Percentiles rank a stretch among this genome's conserved stretches.
These are phyloP conservation scores for Garrulus glandarius DNA, from an alignment of 2,797 vertebrate genomes.

Conservation along the genomic window DNA sequence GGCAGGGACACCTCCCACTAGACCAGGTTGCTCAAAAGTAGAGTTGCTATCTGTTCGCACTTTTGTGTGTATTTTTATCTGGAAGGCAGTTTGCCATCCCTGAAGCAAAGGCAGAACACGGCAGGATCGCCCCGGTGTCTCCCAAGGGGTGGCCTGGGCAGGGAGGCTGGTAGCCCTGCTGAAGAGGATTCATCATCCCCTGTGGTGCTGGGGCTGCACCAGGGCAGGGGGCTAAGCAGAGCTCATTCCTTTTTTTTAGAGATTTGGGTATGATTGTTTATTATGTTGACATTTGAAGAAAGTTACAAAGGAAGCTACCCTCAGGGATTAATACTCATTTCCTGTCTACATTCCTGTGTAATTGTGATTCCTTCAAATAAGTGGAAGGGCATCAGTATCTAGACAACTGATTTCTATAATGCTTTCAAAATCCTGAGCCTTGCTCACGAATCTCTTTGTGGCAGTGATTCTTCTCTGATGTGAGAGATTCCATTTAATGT, in stretches of 20 bases:
- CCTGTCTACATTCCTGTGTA: background rate
- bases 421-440: background rate
- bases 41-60: rapidly evolving
- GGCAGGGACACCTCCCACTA: background rate
- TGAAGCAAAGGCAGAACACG: background rate
- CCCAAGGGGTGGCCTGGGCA: background rate
- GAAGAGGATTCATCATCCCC: background rate
- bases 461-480: background rate
- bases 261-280: background rate
- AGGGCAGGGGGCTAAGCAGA: background rate
- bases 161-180: background rate
- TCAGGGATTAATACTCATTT: background rate
- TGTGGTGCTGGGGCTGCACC: background rate
- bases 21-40: background rate
- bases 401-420: background rate
- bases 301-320: background rate
- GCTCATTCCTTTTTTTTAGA: background rate
- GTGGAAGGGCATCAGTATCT: background rate
- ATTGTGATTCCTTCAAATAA: background rate
- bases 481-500: background rate
- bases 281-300: background rate
- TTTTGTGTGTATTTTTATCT: background rate
- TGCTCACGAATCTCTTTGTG: background rate
- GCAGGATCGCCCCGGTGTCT: rapidly evolving
- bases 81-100: background rate